These are phyloP conservation scores for Phyllotreta striolata DNA, from an alignment of 2,888 invertebrate genomes.

Conservation along the genomic window DNA sequence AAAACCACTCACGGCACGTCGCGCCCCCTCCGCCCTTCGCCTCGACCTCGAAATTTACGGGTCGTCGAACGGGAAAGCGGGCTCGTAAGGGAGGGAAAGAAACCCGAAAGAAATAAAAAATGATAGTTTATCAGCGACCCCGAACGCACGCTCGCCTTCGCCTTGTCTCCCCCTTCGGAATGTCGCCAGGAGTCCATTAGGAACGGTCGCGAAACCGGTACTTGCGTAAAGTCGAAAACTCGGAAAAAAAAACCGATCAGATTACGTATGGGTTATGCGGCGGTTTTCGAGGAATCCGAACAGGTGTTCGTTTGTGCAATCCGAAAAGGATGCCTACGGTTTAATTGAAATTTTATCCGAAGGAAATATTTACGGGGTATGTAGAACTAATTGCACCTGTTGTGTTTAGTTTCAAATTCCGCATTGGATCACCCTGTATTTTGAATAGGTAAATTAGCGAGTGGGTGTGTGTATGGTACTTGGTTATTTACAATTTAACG, in stretches of 20 bases:
- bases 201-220: constrained; percentile 13
- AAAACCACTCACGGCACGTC: no score
- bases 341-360: constrained; percentile 5
- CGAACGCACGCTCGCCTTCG: constrained; percentile 10
- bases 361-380: no score
- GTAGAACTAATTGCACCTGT: no score
- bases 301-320: constrained; percentile 8
- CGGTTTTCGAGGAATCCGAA: constrained; percentile 3
- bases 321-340: neutral
- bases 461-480: no score
- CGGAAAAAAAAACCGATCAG: constrained; percentile 7
- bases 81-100: no score
- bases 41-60: no score
- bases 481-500: no score
- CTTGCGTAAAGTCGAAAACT: constrained; percentile 9
- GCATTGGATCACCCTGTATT: no score
- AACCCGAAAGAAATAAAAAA: neutral
- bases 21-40: no score
- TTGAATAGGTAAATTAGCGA: no score
- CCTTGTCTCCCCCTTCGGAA: constrained; percentile 3
- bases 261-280: neutral
- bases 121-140: constrained; percentile 16
- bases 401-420: no score
- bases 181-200: constrained; percentile 10
- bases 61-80: no score